These are phyloP conservation scores for Drosophila mayaguana DNA, from an alignment of 2,888 invertebrate genomes.

Conservation along the genomic window DNA sequence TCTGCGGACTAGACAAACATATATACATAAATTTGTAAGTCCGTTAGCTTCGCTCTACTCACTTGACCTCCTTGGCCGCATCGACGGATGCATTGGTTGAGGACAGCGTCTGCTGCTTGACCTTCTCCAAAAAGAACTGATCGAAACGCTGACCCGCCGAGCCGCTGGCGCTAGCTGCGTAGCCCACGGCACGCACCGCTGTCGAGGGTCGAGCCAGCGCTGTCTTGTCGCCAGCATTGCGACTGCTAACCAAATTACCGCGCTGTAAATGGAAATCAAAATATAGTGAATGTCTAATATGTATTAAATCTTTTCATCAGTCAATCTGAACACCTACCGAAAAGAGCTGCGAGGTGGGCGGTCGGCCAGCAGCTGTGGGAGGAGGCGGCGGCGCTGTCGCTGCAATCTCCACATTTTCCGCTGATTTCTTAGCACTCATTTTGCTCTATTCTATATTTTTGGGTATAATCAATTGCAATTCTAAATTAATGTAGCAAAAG, in stretches of 20 bases:
- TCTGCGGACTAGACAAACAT: conserved; percentile 88
- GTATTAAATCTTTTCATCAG: too few species aligned
- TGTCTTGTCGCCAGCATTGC: conserved; percentile 78
- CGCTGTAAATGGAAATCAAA: conserved; percentile 54
- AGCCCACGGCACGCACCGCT: conserved; percentile 98
- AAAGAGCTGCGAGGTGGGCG: conserved; percentile 81
- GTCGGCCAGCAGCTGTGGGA: conserved; percentile 80
- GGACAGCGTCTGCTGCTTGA: conserved; percentile 82
- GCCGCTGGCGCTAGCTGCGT: conserved; percentile 89
- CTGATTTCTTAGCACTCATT: conserved; percentile 38
- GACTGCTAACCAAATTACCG: conserved; percentile 83
- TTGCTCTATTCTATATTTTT: conserved; percentile 2
- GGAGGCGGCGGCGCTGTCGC: conserved; percentile 68
- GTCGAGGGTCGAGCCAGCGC: conserved; percentile 93
- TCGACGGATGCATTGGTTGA: conserved; percentile 84
- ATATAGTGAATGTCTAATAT: background rate
- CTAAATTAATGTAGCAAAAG: background rate
- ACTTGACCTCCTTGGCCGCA: conserved; percentile 88
- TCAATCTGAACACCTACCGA: conserved; percentile 61
- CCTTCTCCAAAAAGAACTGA: conserved; percentile 88
- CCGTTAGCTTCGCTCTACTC: conserved; percentile 17
- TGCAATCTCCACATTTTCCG: conserved; percentile 16
- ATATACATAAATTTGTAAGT: background rate
- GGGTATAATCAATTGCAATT: background rate
- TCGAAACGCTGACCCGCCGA: conserved; percentile 88